Base-by-base conservation (phyloP, 1,140 invertebrate genomes). In the Zaprionus inermis region DNA sequence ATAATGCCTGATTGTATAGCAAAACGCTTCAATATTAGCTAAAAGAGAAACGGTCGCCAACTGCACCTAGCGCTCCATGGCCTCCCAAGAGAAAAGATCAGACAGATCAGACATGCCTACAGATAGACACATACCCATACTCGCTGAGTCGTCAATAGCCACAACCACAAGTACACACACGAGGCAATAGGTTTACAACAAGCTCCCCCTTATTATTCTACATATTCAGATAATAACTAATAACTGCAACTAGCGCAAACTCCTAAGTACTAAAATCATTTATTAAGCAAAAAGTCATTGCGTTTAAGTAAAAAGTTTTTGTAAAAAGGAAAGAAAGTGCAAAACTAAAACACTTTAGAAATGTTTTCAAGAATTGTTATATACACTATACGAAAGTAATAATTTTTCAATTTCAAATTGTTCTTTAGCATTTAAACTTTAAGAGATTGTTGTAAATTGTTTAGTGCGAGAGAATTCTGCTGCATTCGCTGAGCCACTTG, bases 1-100 rank as follows among this genome's bases (percentile, higher is more conserved):
- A 66, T 44, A 18, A 60, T 55, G 63, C 69, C 68, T 76, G 68
- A 66, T 60, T 86, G 69, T 79, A 78, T 80, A 83, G 66, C 80
- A 78, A 88, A 57, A 89, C 77, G 84, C 84, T 88, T 88, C 84
- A 88, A 78, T 70, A 78, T 73, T 83, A 85, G 81, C 78, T 86
- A 81, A 60, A 54, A 61, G 32, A 61, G 44, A 72, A 69, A 63
- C 44, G 51, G 57, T 65, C 61, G 71, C 60, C 57, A 78, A 74
- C 66, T 66, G 76, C 72, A 76, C 46, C 63, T 74, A 82, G 71
- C 64, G 79, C 74, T 74, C 65, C 64, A 72, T 24, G 54, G 44
- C 59, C 71, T 36, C 30, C 14, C 49, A 57, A 16, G 72, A 41
- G 54, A 28, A 32, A 55, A 54, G 32, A 66, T 56, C 32, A 57